phyloP scores from a whole-genome alignment of 2,888 invertebrate species.

The Autographa pulchrina region DNA sequence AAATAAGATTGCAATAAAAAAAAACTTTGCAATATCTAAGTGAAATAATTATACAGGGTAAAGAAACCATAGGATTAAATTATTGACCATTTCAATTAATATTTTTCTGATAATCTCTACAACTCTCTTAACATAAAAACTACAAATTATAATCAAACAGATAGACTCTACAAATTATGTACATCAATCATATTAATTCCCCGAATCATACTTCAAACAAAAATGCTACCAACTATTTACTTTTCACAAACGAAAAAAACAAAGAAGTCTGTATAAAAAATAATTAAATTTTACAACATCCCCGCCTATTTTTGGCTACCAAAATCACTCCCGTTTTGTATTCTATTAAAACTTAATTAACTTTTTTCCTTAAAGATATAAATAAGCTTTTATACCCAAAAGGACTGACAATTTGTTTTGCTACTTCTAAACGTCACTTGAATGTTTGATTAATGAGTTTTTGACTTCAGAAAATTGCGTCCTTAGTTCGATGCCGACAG shows the following conservation, averaged over 20 bases:
- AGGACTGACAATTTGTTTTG: slow-evolving; percentile 87
- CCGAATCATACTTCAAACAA: slow-evolving; percentile 49
- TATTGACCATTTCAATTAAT: too few relatives aligned
- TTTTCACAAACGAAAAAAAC: slow-evolving; percentile 74
- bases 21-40: too few relatives aligned
- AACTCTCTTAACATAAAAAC: slow-evolving; percentile 32
- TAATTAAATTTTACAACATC: slow-evolving; percentile 88
- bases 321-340: slow-evolving; percentile 86
- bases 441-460: slow-evolving; percentile 86
- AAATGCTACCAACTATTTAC: slow-evolving; percentile 79
- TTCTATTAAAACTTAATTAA: slow-evolving; percentile 90
- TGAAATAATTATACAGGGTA: too few relatives aligned
- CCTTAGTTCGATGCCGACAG: slow-evolving; percentile 71
- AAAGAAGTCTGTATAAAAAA: slow-evolving; percentile 80
- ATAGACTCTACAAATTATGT: slow-evolving; percentile 55
- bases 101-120: too few relatives aligned
- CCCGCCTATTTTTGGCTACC: slow-evolving; percentile 90
- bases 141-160: too few relatives aligned
- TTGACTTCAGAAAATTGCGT: slow-evolving; percentile 82
- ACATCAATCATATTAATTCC: slow-evolving; percentile 55
- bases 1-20: too few relatives aligned
- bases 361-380: slow-evolving; percentile 85
- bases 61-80: too few relatives aligned
- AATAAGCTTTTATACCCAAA: slow-evolving; percentile 79
- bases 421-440: slow-evolving; percentile 89